phyloP scores from a whole-genome alignment of 2,888 invertebrate species.

The Antheraea yamamai region DNA sequence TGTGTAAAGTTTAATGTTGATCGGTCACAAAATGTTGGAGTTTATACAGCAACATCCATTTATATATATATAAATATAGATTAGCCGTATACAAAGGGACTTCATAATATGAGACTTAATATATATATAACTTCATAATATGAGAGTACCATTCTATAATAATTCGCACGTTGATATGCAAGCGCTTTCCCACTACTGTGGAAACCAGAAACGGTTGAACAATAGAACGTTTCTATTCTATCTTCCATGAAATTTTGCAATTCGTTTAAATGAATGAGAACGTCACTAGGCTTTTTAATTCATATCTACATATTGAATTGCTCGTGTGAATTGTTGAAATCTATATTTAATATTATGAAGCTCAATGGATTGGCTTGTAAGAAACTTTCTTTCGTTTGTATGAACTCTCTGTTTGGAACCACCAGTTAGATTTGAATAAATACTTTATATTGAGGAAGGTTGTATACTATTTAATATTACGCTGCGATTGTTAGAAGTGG shows the following conservation, averaged over 20 bases:
- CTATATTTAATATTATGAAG: background rate
- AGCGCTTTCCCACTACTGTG: slow-evolving; percentile 53
- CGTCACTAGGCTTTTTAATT: slow-evolving; percentile 43
- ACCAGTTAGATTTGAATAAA: too few relatives aligned
- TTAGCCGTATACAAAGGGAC: background rate
- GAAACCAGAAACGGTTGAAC: slow-evolving; percentile 58
- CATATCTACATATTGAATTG: slow-evolving; percentile 34
- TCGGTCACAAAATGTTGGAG: too few relatives aligned
- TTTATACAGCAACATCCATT: background rate
- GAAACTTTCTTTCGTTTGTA: too few relatives aligned
- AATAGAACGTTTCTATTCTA: slow-evolving; percentile 56
- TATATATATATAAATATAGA: background rate
- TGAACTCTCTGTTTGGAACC: too few relatives aligned
- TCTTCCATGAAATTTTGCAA: slow-evolving; percentile 55
- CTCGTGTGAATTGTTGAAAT: slow-evolving; percentile 36
- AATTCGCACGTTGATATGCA: slow-evolving; percentile 30
- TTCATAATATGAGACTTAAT: background rate
- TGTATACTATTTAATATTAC: too few relatives aligned
- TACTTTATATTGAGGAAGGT: too few relatives aligned
- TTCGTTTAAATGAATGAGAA: slow-evolving; percentile 54
- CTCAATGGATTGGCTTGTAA: background rate
- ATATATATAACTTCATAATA: background rate
- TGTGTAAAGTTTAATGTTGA: too few relatives aligned
- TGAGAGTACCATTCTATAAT: background rate
- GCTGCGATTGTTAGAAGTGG: too few relatives aligned